phyloP scores from a whole-genome alignment of 1,140 invertebrate genomes.

The Hylaeus anthracinus region DNA sequence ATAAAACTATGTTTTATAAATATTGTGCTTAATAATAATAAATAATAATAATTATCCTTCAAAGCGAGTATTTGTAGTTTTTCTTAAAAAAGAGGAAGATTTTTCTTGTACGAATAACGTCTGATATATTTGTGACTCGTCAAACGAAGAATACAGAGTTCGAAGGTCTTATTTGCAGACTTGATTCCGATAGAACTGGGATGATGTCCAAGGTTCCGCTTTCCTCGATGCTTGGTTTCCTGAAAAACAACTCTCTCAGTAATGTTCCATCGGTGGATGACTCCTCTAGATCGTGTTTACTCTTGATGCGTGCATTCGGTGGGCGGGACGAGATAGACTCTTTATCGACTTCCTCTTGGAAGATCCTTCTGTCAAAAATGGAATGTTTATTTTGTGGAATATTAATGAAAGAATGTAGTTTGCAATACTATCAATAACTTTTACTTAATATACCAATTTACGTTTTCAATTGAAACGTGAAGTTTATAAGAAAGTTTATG shows the following conservation, averaged over 20 bases:
- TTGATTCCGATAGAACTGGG: conserved; percentile 20
- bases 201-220: conserved; percentile 45
- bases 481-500: too few species aligned
- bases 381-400: too few species aligned
- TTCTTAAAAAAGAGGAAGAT: too few species aligned
- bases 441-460: too few species aligned
- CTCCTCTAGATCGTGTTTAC: conserved; percentile 63
- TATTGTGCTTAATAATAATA: background rate
- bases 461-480: too few species aligned
- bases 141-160: background rate
- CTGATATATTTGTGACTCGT: background rate
- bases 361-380: background rate
- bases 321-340: conserved; percentile 14
- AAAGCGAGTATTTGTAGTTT: too few species aligned
- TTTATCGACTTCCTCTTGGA: background rate
- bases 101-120: too few species aligned
- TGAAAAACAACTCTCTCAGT: conserved; percentile 68
- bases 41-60: background rate
- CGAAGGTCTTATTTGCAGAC: background rate
- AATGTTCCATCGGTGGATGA: conserved; percentile 61
- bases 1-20: background rate
- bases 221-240: conserved; percentile 56
- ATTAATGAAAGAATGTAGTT: too few species aligned
- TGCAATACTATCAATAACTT: too few species aligned
- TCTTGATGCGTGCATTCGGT: conserved; percentile 51